phyloP scores from a whole-genome alignment of 2,797 vertebrate species.

The Potorous gilbertii region DNA sequence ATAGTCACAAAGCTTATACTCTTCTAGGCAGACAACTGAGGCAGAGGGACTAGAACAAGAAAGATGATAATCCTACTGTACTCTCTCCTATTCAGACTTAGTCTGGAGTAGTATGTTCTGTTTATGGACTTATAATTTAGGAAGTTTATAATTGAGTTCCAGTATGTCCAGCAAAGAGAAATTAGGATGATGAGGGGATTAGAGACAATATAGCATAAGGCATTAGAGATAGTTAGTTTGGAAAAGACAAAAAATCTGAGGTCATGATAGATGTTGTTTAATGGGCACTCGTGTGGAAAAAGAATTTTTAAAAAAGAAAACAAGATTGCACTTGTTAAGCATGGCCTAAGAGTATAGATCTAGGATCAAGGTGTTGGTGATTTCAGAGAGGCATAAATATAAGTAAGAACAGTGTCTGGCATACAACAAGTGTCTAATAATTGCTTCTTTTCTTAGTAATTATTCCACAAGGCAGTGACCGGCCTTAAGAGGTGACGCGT shows the following conservation, averaged over 20 bases:
- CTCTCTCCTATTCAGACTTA: not conserved
- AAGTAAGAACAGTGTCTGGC: not conserved
- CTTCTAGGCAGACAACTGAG: not conserved
- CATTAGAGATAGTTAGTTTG: not conserved
- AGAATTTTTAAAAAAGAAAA: not conserved
- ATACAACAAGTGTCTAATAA: not conserved
- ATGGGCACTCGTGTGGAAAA: not conserved
- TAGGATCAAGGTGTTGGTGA: not conserved
- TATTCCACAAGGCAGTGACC: not conserved
- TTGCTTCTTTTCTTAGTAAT: not conserved
- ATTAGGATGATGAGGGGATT: not conserved
- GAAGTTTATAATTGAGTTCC: not conserved
- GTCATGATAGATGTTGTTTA: not conserved
- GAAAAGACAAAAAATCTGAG: not conserved
- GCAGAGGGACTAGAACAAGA: not conserved
- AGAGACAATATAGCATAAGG: not conserved
- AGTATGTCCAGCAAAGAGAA: not conserved
- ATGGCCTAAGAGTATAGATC: not conserved
- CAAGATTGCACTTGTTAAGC: not conserved
- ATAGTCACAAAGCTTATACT: not conserved
- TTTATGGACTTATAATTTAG: not conserved
- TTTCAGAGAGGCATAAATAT: not conserved
- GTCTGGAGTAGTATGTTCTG: not conserved
- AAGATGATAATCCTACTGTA: not conserved
- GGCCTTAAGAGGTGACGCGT: not conserved